A percentile compares a stretch with the other conserved stretches of the same genome.
Evolutionary conservation across 1,140 invertebrate species (phyloP).

Genomic region (Diorhabda carinulata): DNA sequence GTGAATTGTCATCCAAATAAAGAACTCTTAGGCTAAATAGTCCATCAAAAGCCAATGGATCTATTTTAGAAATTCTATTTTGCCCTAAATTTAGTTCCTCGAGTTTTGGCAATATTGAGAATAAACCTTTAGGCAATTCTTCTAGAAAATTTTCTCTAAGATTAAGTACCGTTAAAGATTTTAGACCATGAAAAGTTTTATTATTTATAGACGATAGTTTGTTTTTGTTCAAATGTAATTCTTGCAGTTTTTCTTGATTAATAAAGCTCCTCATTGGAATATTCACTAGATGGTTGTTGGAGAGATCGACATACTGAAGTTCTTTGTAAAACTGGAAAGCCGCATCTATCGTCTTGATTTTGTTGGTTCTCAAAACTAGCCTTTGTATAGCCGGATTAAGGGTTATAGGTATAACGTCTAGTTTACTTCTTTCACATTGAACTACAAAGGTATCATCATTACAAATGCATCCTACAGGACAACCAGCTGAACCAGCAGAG

Average conservation of each 20-base stretch:
- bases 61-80: conserved; percentile 78
- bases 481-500: conserved; percentile 50
- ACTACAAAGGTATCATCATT: conserved; percentile 87
- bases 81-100: conserved; percentile 83
- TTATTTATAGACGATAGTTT: conserved; percentile 76
- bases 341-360: conserved; percentile 80
- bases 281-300: conserved; percentile 75
- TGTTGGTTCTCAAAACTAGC: conserved; percentile 77
- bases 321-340: conserved; percentile 84
- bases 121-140: conserved; percentile 69
- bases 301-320: conserved; percentile 77
- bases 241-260: conserved; percentile 73
- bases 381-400: conserved; percentile 84
- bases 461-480: conserved; percentile 76
- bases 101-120: conserved; percentile 68
- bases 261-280: conserved; percentile 74
- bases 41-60: conserved; percentile 73
- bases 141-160: conserved; percentile 78
- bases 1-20: conserved; percentile 80
- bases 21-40: conserved; percentile 70
- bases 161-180: conserved; percentile 72
- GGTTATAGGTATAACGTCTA: conserved; percentile 86
- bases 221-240: conserved; percentile 79
- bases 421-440: conserved; percentile 74
- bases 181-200: conserved; percentile 73